Conservation (phyloP, 2,797 vertebrate genomes). For the Crocodylus rhombifer region DNA sequence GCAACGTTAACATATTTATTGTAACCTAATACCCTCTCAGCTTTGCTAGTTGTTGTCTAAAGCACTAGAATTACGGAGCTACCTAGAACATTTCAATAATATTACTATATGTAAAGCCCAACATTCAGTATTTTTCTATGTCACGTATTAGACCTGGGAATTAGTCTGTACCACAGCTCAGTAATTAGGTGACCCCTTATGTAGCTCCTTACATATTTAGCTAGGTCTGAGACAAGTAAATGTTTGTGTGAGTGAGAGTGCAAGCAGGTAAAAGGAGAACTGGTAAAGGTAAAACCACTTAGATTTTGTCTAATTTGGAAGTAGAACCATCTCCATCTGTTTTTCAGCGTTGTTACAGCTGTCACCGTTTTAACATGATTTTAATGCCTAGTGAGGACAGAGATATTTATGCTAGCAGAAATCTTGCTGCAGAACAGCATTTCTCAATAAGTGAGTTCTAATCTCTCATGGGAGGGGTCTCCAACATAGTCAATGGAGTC, state of each 20-base stretch:
- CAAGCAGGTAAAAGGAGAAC: not conserved
- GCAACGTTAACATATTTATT: not conserved
- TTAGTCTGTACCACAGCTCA: not conserved
- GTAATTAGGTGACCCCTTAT: not conserved
- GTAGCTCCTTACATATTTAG: not conserved
- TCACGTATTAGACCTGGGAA: not conserved
- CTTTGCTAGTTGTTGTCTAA: not conserved
- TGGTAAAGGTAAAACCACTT: not conserved
- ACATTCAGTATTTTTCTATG: not conserved
- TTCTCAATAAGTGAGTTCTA: not conserved
- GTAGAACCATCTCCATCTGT: not conserved
- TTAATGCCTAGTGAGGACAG: not conserved
- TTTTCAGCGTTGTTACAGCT: not conserved
- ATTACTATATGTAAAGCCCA: accelerated
- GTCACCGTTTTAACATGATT: not conserved
- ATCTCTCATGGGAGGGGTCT: not conserved
- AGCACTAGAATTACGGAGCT: not conserved
- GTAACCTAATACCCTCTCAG: not conserved
- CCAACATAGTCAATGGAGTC: not conserved
- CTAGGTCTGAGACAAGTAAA: not conserved
- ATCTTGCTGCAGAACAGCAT: too few species aligned
- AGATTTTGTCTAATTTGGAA: not conserved
- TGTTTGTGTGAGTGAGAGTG: not conserved
- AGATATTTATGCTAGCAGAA: not conserved
- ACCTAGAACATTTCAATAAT: not conserved